Evolutionary conservation across 2,113 vertebrate genomes (phyloP).

Genomic region (Chroicocephalus ridibundus): DNA sequence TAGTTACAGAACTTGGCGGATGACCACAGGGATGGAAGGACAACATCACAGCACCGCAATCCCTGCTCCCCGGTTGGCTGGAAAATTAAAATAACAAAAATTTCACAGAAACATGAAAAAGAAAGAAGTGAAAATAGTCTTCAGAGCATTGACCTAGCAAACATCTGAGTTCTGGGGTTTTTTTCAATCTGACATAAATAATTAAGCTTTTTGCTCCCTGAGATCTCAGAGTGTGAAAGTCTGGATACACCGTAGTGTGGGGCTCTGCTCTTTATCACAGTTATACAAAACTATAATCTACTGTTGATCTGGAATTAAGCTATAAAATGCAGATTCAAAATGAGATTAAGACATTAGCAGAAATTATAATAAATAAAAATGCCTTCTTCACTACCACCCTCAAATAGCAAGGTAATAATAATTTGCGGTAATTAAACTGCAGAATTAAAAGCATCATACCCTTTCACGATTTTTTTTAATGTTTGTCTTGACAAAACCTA

Average conservation of each 20-base stretch:
- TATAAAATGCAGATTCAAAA: neutral
- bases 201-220: neutral
- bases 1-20: neutral
- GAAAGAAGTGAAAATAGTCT: neutral
- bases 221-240: neutral
- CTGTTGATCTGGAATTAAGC: neutral
- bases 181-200: neutral
- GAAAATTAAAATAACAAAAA: neutral
- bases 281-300: neutral
- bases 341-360: neutral
- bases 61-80: neutral
- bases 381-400: neutral
- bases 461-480: neutral
- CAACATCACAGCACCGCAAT: neutral
- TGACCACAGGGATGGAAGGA: neutral
- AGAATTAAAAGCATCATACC: neutral
- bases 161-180: neutral
- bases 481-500: neutral
- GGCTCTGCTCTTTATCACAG: neutral
- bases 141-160: neutral
- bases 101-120: neutral
- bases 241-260: fast-evolving
- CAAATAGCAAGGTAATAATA: neutral
- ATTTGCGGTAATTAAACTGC: neutral
- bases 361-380: neutral